These are phyloP conservation scores for Lagorchestes hirsutus DNA, from an alignment of 2,797 vertebrate species.

Conservation along the genomic window DNA sequence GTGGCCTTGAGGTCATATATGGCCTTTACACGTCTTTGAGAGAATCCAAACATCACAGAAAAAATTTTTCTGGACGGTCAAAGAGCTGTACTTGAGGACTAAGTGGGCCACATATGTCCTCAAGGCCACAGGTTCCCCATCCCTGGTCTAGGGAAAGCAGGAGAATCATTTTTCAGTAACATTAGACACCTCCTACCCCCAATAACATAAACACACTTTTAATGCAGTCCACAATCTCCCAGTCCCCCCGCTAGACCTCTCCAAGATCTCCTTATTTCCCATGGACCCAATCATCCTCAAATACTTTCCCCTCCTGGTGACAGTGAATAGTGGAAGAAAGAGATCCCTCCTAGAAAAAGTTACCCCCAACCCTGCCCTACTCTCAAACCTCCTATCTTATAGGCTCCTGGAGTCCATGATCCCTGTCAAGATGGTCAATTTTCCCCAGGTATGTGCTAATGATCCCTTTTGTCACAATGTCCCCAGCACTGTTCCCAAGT, in stretches of 20 bases:
- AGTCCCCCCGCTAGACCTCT: not conserved
- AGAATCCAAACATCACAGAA: too few species aligned
- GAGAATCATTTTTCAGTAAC: not conserved
- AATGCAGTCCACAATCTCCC: not conserved
- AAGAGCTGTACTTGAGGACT: too few species aligned
- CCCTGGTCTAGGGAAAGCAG: too few species aligned
- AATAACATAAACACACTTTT: not conserved
- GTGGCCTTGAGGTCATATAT: too few species aligned
- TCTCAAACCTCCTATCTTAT: constrained; percentile 18
- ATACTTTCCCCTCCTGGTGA: not conserved
- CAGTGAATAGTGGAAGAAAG: not conserved
- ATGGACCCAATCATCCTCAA: not conserved
- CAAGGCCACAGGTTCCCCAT: too few species aligned
- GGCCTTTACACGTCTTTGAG: too few species aligned
- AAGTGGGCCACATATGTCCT: too few species aligned
- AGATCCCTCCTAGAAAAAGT: not conserved
- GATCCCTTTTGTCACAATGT: not conserved
- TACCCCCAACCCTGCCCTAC: not conserved
- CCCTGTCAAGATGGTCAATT: constrained; percentile 95
- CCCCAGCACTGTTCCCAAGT: not conserved
- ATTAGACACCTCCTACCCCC: not conserved
- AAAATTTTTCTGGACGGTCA: too few species aligned
- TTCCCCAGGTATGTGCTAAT: constrained; percentile 92
- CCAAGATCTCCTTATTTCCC: not conserved
- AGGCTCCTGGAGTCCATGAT: constrained; percentile 97